Conservation (phyloP, 2,888 invertebrate species). For the Crepidodera aurea region DNA sequence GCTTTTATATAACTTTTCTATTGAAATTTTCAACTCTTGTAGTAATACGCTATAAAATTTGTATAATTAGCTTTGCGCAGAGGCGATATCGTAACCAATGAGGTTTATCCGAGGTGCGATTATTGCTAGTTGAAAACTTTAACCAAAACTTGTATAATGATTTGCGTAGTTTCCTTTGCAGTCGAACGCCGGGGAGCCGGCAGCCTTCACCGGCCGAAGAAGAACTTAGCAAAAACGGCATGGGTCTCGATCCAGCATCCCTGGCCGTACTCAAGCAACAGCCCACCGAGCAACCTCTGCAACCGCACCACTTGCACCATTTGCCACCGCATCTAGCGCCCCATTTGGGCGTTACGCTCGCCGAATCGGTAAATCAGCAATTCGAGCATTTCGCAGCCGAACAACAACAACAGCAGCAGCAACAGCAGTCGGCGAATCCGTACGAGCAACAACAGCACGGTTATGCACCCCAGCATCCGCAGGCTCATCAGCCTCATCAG, state of each 20-base stretch:
- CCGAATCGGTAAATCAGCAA: slow-evolving; percentile 61
- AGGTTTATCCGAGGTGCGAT: no score
- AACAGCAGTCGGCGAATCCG: slow-evolving; percentile 51
- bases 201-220: slow-evolving; percentile 93
- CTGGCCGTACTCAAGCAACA: slow-evolving; percentile 65
- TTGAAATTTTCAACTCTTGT: no score
- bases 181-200: slow-evolving; percentile 88
- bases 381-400: slow-evolving; percentile 60
- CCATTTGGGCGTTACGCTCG: slow-evolving; percentile 59
- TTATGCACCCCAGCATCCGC: slow-evolving; percentile 57
- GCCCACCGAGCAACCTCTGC: slow-evolving; percentile 60
- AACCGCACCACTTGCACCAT: slow-evolving; percentile 46
- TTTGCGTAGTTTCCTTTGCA: slow-evolving; percentile 60
- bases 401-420: slow-evolving; percentile 48
- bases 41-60: no score
- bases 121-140: no score
- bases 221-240: slow-evolving; percentile 70
- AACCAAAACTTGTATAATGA: no score
- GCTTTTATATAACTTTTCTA: no score
- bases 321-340: slow-evolving; percentile 64
- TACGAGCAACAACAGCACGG: slow-evolving; percentile 59
- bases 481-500: slow-evolving; percentile 59
- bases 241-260: slow-evolving; percentile 58
- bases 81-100: no score
- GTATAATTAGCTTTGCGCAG: no score